Evolutionary conservation across 2,888 invertebrate species (phyloP).

Genomic region (Ochropleura leucogaster): DNA sequence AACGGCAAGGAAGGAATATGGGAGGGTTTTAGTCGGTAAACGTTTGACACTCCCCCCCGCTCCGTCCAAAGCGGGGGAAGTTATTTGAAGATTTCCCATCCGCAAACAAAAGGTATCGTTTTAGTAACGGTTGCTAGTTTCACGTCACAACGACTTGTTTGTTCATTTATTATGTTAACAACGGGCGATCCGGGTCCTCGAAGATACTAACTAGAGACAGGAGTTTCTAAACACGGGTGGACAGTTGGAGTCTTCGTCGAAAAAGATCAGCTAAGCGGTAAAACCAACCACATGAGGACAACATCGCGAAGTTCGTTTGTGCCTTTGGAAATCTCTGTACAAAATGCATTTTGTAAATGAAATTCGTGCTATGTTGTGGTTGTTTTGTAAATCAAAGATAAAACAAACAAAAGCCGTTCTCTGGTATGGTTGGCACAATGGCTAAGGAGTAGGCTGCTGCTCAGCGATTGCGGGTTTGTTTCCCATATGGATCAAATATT

Average conservation of each 20-base stretch:
- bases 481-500: no score
- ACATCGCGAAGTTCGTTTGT: neutral
- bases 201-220: neutral
- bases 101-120: no score
- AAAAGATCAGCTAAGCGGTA: neutral
- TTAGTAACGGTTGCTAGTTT: no score
- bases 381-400: neutral
- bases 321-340: neutral
- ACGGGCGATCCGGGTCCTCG: neutral
- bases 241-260: neutral
- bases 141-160: no score
- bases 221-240: neutral
- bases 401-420: constrained; percentile 1
- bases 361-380: neutral
- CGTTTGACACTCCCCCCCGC: no score
- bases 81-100: no score
- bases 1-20: no score
- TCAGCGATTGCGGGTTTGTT: no score
- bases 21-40: no score
- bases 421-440: no score
- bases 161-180: neutral
- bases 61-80: no score
- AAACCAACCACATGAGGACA: neutral
- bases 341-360: constrained; percentile 12
- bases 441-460: no score